Percentiles rank a stretch among this genome's conserved stretches.
Conservation (phyloP, 2,113 vertebrate genomes). For the Casuarius casuarius region DNA sequence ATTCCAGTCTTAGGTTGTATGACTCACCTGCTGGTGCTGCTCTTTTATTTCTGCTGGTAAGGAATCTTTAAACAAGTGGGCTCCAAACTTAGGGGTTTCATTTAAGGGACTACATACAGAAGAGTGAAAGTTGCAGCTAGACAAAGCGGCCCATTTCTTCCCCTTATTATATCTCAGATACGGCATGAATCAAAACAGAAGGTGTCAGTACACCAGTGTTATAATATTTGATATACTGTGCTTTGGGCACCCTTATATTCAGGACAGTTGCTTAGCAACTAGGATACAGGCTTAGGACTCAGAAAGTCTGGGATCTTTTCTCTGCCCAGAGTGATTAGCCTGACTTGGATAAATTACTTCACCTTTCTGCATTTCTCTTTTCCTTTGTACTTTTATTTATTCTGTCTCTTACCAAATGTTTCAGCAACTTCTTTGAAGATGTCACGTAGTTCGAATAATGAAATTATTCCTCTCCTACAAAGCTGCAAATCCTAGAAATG, state of each 20-base stretch:
- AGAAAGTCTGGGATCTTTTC: constrained; percentile 42
- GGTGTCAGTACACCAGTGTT: constrained; percentile 13
- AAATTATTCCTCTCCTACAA: not conserved
- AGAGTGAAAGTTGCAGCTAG: not conserved
- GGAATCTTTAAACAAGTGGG: not conserved
- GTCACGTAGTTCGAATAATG: not conserved
- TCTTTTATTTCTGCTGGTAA: not conserved
- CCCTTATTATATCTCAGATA: not conserved
- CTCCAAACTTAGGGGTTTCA: not conserved
- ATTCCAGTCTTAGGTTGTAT: not conserved
- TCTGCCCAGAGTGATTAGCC: constrained; percentile 22
- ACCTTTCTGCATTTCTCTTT: constrained; percentile 19
- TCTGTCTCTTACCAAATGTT: not conserved
- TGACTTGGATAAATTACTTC: constrained; percentile 56
- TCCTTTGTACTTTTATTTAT: constrained; percentile 8
- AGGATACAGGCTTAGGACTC: constrained; percentile 34
- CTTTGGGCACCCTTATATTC: constrained; percentile 42
- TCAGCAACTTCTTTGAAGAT: not conserved
- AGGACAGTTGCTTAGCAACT: constrained; percentile 63
- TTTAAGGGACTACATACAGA: not conserved
- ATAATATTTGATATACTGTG: constrained; percentile 32
- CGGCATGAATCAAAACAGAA: not conserved
- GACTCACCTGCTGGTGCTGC: rapidly evolving
- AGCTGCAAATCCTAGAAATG: not conserved
- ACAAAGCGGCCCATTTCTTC: not conserved